Percentiles rank a stretch among this genome's conserved stretches.
phyloP scores from a whole-genome alignment of 2,888 invertebrate species.

The Platerodrilus igneus region DNA sequence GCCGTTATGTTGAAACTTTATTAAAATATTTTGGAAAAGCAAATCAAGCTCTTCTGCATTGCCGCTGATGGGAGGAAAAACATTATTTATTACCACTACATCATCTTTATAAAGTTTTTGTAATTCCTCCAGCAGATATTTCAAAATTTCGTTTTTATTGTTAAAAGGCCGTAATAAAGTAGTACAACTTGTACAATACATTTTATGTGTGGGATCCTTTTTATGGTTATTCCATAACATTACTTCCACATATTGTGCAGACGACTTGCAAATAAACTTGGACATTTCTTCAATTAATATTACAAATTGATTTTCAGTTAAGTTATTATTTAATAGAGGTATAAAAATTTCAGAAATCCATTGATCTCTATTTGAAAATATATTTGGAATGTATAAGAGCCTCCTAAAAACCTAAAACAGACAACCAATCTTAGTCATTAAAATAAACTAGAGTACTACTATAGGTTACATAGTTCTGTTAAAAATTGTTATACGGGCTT shows the following conservation, averaged over 20 bases:
- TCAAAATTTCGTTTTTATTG: too few relatives aligned
- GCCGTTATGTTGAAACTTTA: slow-evolving; percentile 16
- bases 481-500: too few relatives aligned
- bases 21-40: slow-evolving; percentile 3
- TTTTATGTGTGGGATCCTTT: slow-evolving; percentile 16
- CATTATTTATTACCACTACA: too few relatives aligned
- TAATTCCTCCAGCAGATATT: too few relatives aligned
- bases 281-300: slow-evolving; percentile 29
- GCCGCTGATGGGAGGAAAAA: too few relatives aligned
- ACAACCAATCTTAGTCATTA: too few relatives aligned
- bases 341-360: slow-evolving; percentile 18
- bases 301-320: slow-evolving; percentile 1
- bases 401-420: slow-evolving; percentile 20
- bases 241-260: slow-evolving; percentile 31
- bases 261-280: slow-evolving; percentile 33
- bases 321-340: background rate
- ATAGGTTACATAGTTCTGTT: too few relatives aligned
- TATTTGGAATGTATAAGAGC: slow-evolving; percentile 13
- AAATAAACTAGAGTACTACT: too few relatives aligned
- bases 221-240: slow-evolving; percentile 20
- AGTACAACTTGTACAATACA: slow-evolving; percentile 14
- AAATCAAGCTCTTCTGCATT: too few relatives aligned
- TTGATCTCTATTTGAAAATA: slow-evolving; percentile 9
- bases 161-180: too few relatives aligned
- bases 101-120: too few relatives aligned